A percentile compares a stretch with the other conserved stretches of the same genome.
These are phyloP conservation scores for Holothuria leucospilota DNA, from an alignment of 53 echinoderm and acorn worm species.

Conservation along the genomic window DNA sequence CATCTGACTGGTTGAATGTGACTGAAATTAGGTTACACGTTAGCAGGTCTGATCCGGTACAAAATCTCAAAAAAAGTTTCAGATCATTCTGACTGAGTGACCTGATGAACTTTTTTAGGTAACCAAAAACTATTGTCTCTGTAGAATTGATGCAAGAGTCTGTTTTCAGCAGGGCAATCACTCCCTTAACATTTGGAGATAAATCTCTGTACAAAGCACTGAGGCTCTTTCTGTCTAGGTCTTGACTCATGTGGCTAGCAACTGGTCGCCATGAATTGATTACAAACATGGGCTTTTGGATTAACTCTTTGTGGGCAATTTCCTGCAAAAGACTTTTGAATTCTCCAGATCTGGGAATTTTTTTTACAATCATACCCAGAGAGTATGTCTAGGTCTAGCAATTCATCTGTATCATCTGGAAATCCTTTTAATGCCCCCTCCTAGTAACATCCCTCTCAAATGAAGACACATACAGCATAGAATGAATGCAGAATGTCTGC, in stretches of 20 bases:
- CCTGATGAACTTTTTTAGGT: not conserved
- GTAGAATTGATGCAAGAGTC: too few species aligned
- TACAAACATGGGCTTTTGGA: constrained; percentile 1
- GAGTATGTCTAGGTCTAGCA: not conserved
- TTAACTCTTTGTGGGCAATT: constrained; percentile 2
- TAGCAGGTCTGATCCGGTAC: not conserved
- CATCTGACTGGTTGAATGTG: not conserved
- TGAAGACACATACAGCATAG: not conserved
- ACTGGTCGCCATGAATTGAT: not conserved
- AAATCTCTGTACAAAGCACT: not conserved
- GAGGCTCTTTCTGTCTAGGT: not conserved
- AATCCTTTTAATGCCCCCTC: not conserved
- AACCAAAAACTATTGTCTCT: not conserved
- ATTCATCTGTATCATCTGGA: constrained; percentile 4
- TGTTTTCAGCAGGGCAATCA: not conserved
- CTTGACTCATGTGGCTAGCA: not conserved
- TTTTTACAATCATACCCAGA: not conserved
- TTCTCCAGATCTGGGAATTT: not conserved
- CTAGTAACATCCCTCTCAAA: not conserved
- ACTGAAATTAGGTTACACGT: not conserved
- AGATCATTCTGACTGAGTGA: not conserved
- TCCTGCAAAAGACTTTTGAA: not conserved
- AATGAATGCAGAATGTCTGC: not conserved
- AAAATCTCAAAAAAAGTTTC: not conserved
- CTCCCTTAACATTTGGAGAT: not conserved